Conservation (phyloP, 2,888 invertebrate genomes). For the Melinopterus prodromus region DNA sequence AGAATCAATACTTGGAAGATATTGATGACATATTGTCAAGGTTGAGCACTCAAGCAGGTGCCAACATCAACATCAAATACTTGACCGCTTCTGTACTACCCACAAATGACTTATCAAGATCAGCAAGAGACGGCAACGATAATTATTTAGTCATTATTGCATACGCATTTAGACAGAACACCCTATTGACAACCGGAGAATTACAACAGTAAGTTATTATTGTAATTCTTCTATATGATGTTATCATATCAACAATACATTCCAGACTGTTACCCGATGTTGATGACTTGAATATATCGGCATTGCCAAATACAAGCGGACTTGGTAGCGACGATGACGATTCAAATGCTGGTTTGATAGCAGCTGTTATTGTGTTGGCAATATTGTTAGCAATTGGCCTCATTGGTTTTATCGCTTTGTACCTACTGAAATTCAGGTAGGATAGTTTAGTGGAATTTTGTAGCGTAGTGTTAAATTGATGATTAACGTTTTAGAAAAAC, state of each 20-base stretch:
- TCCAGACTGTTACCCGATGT: conserved; percentile 28
- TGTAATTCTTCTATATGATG: neutral
- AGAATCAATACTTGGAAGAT: conserved; percentile 60
- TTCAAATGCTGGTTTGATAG: conserved; percentile 48
- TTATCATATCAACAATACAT: neutral
- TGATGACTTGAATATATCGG: conserved; percentile 18
- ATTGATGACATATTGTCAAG: conserved; percentile 53
- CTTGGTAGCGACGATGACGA: neutral
- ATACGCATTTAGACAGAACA: conserved; percentile 41
- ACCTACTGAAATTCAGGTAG: conserved; percentile 51
- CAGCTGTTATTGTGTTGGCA: conserved; percentile 52
- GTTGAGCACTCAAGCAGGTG: conserved; percentile 47
- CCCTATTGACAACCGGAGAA: conserved; percentile 36
- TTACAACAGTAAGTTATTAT: conserved; percentile 41
- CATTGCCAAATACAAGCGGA: conserved; percentile 8
- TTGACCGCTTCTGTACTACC: conserved; percentile 60
- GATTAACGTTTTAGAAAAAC: conserved; percentile 25
- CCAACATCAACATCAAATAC: conserved; percentile 60
- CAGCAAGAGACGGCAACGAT: conserved; percentile 32
- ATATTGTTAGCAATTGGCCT: conserved; percentile 49
- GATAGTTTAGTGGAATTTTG: neutral
- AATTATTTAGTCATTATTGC: conserved; percentile 42
- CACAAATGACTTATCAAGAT: conserved; percentile 39
- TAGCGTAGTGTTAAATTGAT: neutral
- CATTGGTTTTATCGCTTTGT: conserved; percentile 49